Evolutionary conservation across 2,888 invertebrate species (phyloP), one percentile per base, ranked within the genome.

Genomic region (Zelleria hepariella): DNA sequence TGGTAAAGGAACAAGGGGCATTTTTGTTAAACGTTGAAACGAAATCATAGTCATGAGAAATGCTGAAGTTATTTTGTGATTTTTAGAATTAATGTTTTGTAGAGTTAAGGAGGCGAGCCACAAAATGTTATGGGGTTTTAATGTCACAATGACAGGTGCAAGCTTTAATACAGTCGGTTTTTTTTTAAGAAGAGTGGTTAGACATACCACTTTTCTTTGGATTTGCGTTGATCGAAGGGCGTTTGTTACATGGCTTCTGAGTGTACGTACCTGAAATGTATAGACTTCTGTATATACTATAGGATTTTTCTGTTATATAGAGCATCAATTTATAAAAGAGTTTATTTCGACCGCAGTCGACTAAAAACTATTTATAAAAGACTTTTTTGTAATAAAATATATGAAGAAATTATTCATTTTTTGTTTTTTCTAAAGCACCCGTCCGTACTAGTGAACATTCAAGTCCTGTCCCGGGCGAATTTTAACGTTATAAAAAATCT

Each of bases 311-410:
- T 62, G 60, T 73, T 64, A 66, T 70, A 66, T 78, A 78, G 68
- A 75, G 66, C 64, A 67, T 67, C 68, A 73, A 67, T 71, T n/a
- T 51, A 42, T 57, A 52, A 58, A 72, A 68, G 72, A 72, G 82
- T 86, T 80, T 80, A 76, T 81, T 79, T 85, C 80, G 80, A 78
- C 81, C 86, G 86, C 86, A 86, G 86, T 86, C 84, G 84, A 79
- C 81, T 82, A 82, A 83, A 78, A 74, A 81, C 82, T 84, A 83
- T 83, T 79, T 70, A 71, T 72, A 66, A 67, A 72, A 67, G 26
- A 65, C 32, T 42, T 66, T 80, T 81, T 80, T 82, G 64, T 78
- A 85, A 80, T 85, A 85, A 85, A 85, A 80, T 77, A 63, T 79
- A 76, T 73, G 67, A 68, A 65, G 66, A 65, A 68, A 72, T 6